These are phyloP conservation scores for Colletes gigas DNA, from an alignment of 1,140 invertebrate species.

Conservation along the genomic window DNA sequence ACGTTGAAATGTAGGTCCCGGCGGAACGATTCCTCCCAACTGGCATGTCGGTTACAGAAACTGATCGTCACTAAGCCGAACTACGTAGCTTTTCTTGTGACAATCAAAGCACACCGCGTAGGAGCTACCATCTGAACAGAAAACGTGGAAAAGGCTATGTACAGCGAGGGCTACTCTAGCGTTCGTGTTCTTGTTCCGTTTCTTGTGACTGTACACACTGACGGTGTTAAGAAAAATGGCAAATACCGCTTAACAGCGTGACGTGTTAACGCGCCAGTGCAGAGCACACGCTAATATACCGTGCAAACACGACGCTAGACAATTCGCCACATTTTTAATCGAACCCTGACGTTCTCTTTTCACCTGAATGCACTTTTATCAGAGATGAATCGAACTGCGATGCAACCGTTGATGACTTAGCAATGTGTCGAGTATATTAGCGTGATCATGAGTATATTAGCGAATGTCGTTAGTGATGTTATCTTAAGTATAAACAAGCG, in stretches of 20 bases:
- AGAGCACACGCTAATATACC: conserved; percentile 35
- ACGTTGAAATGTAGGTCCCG: conserved; percentile 53
- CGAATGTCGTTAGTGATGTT: conserved; percentile 16
- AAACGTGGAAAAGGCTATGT: conserved; percentile 76
- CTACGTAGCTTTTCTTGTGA: conserved; percentile 79
- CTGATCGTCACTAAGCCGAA: conserved; percentile 78
- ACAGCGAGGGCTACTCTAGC: conserved; percentile 70
- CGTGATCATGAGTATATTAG: conserved; percentile 15
- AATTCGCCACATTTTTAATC: not conserved
- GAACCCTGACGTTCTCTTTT: not conserved
- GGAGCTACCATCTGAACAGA: conserved; percentile 78
- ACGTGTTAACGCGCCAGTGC: conserved; percentile 4
- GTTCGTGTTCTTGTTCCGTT: conserved; percentile 46
- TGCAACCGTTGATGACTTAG: not conserved
- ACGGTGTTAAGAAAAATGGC: conserved; percentile 27
- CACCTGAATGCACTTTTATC: not conserved
- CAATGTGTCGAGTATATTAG: conserved; percentile 16
- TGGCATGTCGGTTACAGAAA: conserved; percentile 71
- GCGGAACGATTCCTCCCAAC: conserved; percentile 65
- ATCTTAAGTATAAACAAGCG: conserved; percentile 28
- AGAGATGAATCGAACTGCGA: not conserved
- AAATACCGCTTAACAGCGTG: conserved; percentile 15
- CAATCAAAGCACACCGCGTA: conserved; percentile 79
- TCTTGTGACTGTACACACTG: conserved; percentile 33
- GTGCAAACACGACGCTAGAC: not conserved